Conservation (phyloP, 1,140 invertebrate genomes). For the Cecropterus lyciades region DNA sequence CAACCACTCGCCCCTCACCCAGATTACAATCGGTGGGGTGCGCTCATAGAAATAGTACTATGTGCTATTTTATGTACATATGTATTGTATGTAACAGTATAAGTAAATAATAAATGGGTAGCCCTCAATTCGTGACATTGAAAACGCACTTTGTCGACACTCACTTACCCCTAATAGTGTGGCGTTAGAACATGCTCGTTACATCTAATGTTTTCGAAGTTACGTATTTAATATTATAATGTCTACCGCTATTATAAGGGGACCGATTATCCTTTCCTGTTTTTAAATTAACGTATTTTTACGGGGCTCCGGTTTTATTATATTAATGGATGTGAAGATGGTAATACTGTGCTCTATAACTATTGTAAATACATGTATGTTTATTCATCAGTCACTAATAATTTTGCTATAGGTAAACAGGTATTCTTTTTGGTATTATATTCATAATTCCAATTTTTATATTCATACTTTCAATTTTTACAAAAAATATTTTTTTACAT, state of each 20-base stretch:
- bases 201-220: background rate
- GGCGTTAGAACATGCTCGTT: constrained; percentile 8
- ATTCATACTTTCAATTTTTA: too few relatives aligned
- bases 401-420: too few relatives aligned
- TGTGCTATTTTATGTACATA: constrained; percentile 70
- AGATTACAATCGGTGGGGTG: constrained; percentile 83
- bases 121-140: constrained; percentile 75
- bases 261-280: background rate
- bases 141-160: constrained; percentile 50
- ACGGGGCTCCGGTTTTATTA: too few relatives aligned
- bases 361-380: too few relatives aligned
- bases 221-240: background rate
- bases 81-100: constrained; percentile 45
- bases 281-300: too few relatives aligned
- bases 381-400: too few relatives aligned
- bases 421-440: too few relatives aligned
- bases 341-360: too few relatives aligned
- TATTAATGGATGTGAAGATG: too few relatives aligned
- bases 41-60: constrained; percentile 82
- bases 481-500: too few relatives aligned
- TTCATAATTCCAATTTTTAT: too few relatives aligned
- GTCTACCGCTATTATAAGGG: background rate
- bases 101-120: constrained; percentile 61
- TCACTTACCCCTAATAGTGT: constrained; percentile 12
- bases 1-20: constrained; percentile 74